Evolutionary conservation across 2,888 invertebrate genomes (phyloP).

Genomic region (Antheraea assamensis): DNA sequence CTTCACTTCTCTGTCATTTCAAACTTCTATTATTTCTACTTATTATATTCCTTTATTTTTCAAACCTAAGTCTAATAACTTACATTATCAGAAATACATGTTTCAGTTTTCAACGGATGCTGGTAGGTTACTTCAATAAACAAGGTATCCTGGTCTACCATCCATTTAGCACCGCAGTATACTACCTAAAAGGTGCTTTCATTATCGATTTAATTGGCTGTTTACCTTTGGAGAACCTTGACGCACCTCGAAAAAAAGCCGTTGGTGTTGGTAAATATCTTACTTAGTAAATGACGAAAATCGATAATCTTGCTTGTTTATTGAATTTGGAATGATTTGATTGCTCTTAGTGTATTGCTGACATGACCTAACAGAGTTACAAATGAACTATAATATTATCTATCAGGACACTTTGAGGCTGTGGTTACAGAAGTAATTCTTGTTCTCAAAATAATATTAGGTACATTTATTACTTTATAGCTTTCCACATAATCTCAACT

Average conservation of each 20-base stretch:
- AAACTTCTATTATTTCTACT: too few species aligned
- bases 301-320: not conserved
- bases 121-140: slow-evolving; percentile 64
- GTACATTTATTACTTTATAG: too few species aligned
- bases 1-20: too few species aligned
- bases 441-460: not conserved
- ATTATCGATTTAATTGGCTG: slow-evolving; percentile 56
- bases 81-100: not conserved
- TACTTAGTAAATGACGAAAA: not conserved
- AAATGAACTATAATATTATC: not conserved
- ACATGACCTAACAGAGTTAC: not conserved
- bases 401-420: not conserved
- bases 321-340: not conserved
- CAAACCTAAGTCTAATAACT: too few species aligned
- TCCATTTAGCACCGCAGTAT: slow-evolving; percentile 63
- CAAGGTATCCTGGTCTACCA: slow-evolving; percentile 65
- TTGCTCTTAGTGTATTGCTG: not conserved
- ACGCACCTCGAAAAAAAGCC: slow-evolving; percentile 42
- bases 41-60: too few species aligned
- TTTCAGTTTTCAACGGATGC: slow-evolving; percentile 61
- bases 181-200: slow-evolving; percentile 64
- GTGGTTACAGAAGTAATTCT: not conserved
- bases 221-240: slow-evolving; percentile 56
- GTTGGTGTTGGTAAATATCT: slow-evolving; percentile 33
- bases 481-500: too few species aligned